Base-by-base conservation (phyloP, 2,888 invertebrate species). In the Nasonia oneida region DNA sequence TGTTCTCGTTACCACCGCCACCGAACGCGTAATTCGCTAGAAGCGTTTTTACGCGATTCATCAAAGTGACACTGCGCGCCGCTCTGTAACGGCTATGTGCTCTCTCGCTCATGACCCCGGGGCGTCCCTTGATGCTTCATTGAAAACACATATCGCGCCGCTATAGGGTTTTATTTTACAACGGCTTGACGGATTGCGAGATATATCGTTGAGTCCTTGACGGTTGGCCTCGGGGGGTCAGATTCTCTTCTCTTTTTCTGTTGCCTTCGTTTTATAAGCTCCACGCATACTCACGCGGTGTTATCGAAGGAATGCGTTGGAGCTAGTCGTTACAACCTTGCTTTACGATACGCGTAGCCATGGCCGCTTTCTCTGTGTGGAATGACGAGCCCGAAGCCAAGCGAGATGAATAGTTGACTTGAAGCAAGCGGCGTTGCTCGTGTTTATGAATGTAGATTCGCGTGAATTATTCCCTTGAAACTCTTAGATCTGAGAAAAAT, bases 51-150 rank as follows among this genome's bases (percentile, higher is more conserved):
- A 67, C 33, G 37, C 57, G 47, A 75, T 75, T 82, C 67, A 39
- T 82, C 75, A 82, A 82, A 76, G 18, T 82, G 74, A 81, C 74
- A 29, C 61, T 14, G 12, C 37, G 37, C n/a, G 37, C 29, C 18
- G n/a, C 64, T 15, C 57, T 18, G 67, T 67, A 67, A 67, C 23
- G n/a, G 73, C 67, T n/a, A 53, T 18, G 8, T 61, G 37, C 33
- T 29, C 29, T 29, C 29, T 10, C 80, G 6, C 47, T 1, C 79
- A 8, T n/a, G 2, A 29, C 61, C 12, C 10, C 5, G 12, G 47
- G 33, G 61, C 64, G 37, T 42, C 14, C 64, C 42, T 75, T 73
- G 71, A 81, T 73, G 57, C 73, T 81, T 73, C 53, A 81, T 81
- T 73, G 81, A 81, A 81, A 71, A 42, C 39, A 39, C 53, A 71